Conservation (phyloP, 2,113 vertebrate species). For the Tyrannus savana region DNA sequence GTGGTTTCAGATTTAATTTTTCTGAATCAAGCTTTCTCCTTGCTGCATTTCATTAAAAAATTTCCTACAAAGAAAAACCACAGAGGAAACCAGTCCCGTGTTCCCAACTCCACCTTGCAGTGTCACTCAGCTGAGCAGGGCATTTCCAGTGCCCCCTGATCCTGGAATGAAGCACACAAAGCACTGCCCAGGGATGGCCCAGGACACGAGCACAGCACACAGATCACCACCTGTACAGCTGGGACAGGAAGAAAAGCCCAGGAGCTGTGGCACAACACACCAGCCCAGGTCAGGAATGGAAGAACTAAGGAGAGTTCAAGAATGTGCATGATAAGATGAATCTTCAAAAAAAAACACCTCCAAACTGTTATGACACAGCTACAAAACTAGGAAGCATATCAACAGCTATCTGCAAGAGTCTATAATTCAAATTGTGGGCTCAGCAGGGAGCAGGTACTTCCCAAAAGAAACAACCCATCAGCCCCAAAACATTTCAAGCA, state of each 20-base stretch:
- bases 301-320: not conserved
- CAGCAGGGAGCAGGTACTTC: not conserved
- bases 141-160: not conserved
- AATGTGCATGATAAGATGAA: not conserved
- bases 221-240: not conserved
- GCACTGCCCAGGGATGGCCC: not conserved
- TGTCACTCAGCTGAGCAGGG: not conserved
- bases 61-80: not conserved
- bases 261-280: not conserved
- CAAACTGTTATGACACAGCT: not conserved
- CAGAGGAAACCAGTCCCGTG: not conserved
- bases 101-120: not conserved
- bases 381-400: not conserved
- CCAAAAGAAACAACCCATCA: not conserved
- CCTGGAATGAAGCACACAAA: not conserved
- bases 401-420: not conserved
- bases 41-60: not conserved
- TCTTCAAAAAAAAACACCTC: not conserved
- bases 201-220: not conserved
- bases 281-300: not conserved
- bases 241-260: not conserved
- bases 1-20: not conserved
- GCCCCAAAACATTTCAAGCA: not conserved
- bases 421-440: not conserved
- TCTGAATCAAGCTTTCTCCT: not conserved